Base-by-base conservation (phyloP, 2,797 vertebrate species). In the Scolopax rusticola region DNA sequence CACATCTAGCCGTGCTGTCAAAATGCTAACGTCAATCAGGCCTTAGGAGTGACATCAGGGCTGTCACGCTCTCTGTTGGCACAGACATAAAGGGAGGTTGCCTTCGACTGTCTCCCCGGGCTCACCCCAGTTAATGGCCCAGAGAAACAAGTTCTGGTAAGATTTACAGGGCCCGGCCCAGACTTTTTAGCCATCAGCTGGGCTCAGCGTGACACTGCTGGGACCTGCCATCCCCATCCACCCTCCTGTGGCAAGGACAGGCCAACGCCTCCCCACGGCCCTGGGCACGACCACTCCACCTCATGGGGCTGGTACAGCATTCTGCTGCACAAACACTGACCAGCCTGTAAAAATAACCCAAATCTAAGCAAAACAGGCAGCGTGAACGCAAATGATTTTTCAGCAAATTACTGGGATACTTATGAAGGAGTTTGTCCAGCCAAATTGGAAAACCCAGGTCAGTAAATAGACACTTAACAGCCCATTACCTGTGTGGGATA, bases 261-360 rank as follows among this genome's bases (percentile, higher is more conserved):
- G 0, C 11, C 1, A 82, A 30, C 1, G 6, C 38, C 40, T 65
- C 50, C 50, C 40, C 27, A 11, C 1, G 1, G 41, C 23, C 54
- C 84, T 4, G 15, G 47, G 47, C 21, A 14, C 38, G 4, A 25
- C 24, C 0, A 2, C 4, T 43, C 36, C 51, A 25, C 8, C 28
- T 36, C 24, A 8, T 2, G 15, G 59, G 20, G 53, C 20, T 19
- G 47, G 16, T 30, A 9, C 54, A 11, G 27, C 10, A 6, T 61
- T 27, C 67, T 50, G 3, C 41, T 40, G 36, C 8, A 20, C 30
- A 56, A 67, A 30, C 40, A 32, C 13, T 17, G 20, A 9, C 4
- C 32, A 40, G 60, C 75, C 41, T 47, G 28, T n/a, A n/a, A 63
- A 61, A 68, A 53, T 3, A 38, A 18, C 24, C 32, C 33, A 38